Base-by-base conservation (phyloP, 2,113 vertebrate species). In the Xiphophorus couchianus region DNA sequence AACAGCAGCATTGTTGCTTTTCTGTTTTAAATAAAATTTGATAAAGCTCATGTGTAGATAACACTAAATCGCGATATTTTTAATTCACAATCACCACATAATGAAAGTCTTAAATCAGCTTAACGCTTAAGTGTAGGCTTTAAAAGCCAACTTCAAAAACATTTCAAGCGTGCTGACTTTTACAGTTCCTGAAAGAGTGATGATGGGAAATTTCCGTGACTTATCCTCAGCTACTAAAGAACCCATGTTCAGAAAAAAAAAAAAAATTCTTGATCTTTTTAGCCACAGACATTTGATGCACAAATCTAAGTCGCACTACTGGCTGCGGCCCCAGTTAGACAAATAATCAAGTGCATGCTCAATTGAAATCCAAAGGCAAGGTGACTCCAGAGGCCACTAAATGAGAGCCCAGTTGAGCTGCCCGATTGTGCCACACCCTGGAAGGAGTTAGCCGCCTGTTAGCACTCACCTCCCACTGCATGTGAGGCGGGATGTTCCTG, bases 381-480 rank as follows among this genome's bases (percentile, higher is more conserved):
- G 81, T 76, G 76, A 88, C 67, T 82, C 80, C 58, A 65, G 72
- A 81, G 73, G 75, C 75, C 39, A 76, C 69, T 80, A 68, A 86
- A 80, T 27, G 61, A 80, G 76, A 85, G 78, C 51, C 72, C 72
- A 66, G 69, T 83, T 51, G 70, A 68, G 71, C 58, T 76, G 66
- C 66, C 69, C 76, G 51, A 77, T 71, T 51, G 63, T 75, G 79
- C 79, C 80, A 77, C 76, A 22, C 86, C 90, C 87, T 87, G 76
- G 72, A 86, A 91, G 82, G 79, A 33, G 80, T 88, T 83, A 88
- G 83, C 80, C 83, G 82, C 83, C 82, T 71, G 84, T 87, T 84
- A 88, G 84, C 82, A 94, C 96, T 94, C 95, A 97, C 97, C 96
- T 98, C 96, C 97, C 97, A 98, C 90, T 97, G 96, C 95, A 97